These are phyloP conservation scores for Abscondita cerata DNA, from an alignment of 2,888 invertebrate genomes.

Conservation along the genomic window DNA sequence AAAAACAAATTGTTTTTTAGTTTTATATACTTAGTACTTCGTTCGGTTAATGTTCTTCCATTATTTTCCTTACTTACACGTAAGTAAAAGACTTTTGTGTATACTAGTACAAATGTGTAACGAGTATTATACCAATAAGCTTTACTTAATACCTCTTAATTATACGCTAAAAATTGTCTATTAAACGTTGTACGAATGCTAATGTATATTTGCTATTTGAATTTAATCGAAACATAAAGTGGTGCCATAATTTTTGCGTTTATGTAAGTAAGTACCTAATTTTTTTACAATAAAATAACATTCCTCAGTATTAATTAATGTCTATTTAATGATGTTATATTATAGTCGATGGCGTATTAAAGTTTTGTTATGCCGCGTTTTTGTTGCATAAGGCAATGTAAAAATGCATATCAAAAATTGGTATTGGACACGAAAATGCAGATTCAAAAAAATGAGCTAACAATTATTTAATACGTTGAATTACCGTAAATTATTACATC, in stretches of 20 bases:
- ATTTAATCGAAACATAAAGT: conserved; percentile 3
- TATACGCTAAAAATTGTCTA: neutral
- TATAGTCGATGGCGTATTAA: no score
- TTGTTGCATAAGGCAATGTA: neutral
- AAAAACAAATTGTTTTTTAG: neutral
- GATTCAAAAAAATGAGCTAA: conserved; percentile 18
- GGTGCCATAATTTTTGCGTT: neutral
- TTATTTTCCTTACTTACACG: conserved; percentile 2
- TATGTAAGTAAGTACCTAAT: neutral
- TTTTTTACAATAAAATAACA: no score
- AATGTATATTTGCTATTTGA: conserved; percentile 12
- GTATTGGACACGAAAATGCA: conserved; percentile 5
- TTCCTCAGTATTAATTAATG: no score
- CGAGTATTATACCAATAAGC: conserved; percentile 27
- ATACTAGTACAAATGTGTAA: conserved; percentile 26
- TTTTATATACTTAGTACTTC: neutral
- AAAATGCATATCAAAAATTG: conserved; percentile 24
- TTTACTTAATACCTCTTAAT: conserved; percentile 24
- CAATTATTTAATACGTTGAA: conserved; percentile 13
- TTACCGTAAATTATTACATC: conserved; percentile 20
- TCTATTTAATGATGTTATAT: no score
- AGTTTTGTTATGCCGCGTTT: neutral
- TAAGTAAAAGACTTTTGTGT: conserved; percentile 17
- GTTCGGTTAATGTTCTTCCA: neutral
- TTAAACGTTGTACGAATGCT: neutral